A percentile compares a stretch with the other conserved stretches of the same genome.
Evolutionary conservation across 2,888 invertebrate genomes (phyloP).

Genomic region (Yponomeuta malinellus): DNA sequence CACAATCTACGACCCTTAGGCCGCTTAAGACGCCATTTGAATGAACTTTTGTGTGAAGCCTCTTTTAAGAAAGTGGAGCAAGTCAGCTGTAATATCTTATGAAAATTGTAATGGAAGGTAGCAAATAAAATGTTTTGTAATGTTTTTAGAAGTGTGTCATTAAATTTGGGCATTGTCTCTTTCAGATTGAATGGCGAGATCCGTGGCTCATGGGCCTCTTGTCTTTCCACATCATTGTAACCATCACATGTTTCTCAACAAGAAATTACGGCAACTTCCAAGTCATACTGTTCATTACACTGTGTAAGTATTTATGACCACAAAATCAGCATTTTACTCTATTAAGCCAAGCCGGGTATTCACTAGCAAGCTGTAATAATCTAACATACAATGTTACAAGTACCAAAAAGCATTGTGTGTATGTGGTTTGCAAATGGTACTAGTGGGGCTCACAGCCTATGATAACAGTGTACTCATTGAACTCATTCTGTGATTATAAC

Average conservation of each 20-base stretch:
- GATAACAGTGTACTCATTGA: too few relatives aligned
- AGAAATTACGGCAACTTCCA: constrained; percentile 92
- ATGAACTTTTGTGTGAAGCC: too few relatives aligned
- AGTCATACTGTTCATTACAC: constrained; percentile 85
- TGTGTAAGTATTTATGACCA: constrained; percentile 78
- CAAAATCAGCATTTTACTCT: background rate
- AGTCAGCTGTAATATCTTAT: too few relatives aligned
- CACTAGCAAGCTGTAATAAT: background rate
- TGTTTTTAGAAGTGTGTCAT: background rate
- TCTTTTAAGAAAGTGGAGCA: too few relatives aligned
- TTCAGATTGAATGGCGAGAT: constrained; percentile 92
- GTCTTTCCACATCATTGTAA: constrained; percentile 84
- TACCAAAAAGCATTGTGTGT: too few relatives aligned
- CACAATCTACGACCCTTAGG: too few relatives aligned
- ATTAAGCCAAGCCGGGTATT: background rate
- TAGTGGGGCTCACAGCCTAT: too few relatives aligned
- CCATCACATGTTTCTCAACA: constrained; percentile 86
- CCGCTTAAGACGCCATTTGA: too few relatives aligned
- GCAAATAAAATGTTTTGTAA: too few relatives aligned
- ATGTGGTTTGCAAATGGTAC: too few relatives aligned
- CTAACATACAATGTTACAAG: background rate
- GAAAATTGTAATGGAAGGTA: too few relatives aligned
- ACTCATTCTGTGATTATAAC: too few relatives aligned
- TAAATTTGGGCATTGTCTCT: constrained; percentile 9
- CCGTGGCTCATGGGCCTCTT: constrained; percentile 89